A percentile compares a stretch with the other conserved stretches of the same genome.
These are phyloP conservation scores for Tricholaema leucomelas DNA, from an alignment of 2,113 vertebrate species.

Conservation along the genomic window DNA sequence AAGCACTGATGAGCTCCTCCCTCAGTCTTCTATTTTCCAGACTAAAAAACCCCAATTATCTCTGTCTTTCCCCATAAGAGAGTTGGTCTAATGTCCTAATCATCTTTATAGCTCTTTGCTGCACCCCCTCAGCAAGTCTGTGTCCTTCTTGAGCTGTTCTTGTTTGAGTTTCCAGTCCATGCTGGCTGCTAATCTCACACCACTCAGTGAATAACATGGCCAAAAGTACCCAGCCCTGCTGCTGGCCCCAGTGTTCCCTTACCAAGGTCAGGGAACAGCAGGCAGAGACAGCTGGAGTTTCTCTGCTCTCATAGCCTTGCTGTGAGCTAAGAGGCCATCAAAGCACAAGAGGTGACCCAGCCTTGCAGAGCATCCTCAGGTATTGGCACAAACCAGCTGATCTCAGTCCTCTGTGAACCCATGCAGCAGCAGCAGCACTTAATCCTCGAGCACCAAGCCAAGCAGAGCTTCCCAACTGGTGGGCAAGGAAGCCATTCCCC, in stretches of 20 bases:
- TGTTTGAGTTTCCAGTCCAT: neutral
- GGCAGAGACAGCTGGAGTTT: constrained; percentile 34
- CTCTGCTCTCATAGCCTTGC: neutral
- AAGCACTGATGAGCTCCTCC: too few relatives aligned
- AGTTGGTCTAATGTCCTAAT: too few relatives aligned
- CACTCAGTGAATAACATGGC: neutral
- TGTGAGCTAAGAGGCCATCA: neutral
- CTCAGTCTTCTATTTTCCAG: too few relatives aligned
- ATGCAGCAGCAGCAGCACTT: neutral
- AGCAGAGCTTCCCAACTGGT: neutral
- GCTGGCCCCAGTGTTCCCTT: neutral
- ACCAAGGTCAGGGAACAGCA: constrained; percentile 41
- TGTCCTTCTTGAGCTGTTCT: neutral
- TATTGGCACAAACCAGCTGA: neutral
- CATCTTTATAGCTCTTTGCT: too few relatives aligned
- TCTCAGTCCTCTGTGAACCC: neutral
- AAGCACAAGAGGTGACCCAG: neutral
- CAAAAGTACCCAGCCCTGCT: neutral
- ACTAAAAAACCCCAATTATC: too few relatives aligned
- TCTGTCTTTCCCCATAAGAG: too few relatives aligned
- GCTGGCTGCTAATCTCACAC: neutral
- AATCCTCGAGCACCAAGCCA: neutral
- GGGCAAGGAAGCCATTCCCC: neutral
- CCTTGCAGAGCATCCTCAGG: neutral
- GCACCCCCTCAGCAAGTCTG: too few relatives aligned